These are phyloP conservation scores for Myotis findleyi DNA, from an alignment of 2,797 vertebrate genomes.

Conservation along the genomic window DNA sequence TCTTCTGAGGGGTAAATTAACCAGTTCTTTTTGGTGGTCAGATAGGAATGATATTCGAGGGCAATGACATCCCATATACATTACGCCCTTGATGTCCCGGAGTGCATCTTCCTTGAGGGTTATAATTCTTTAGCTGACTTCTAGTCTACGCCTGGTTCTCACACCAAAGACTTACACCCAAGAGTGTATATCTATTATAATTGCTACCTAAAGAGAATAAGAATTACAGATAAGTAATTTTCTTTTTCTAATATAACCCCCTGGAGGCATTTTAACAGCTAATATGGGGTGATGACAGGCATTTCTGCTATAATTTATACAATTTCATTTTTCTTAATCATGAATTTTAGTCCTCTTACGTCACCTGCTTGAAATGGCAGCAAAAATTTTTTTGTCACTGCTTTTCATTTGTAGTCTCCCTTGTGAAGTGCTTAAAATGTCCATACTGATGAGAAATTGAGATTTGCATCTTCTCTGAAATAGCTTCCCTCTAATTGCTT, in stretches of 20 bases:
- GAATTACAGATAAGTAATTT: constrained; percentile 89
- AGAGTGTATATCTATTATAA: constrained; percentile 87
- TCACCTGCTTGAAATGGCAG: constrained; percentile 83
- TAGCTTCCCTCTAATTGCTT: constrained; percentile 12
- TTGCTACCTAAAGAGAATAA: constrained; percentile 85
- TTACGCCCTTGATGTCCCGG: constrained; percentile 78
- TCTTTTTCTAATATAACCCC: constrained; percentile 89
- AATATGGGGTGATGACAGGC: constrained; percentile 87
- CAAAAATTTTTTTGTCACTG: not conserved
- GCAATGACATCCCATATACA: constrained; percentile 77
- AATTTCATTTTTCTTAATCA: constrained; percentile 90
- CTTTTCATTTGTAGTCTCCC: constrained; percentile 24
- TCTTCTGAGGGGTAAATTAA: constrained; percentile 69
- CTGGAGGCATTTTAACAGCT: constrained; percentile 87
- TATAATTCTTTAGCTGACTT: constrained; percentile 84
- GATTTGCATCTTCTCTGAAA: constrained; percentile 50
- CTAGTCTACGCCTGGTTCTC: constrained; percentile 82
- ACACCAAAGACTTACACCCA: constrained; percentile 85
- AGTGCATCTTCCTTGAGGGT: constrained; percentile 81
- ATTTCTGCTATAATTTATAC: constrained; percentile 90
- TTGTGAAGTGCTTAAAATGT: constrained; percentile 36
- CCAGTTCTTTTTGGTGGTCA: constrained; percentile 74
- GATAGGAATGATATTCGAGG: constrained; percentile 70
- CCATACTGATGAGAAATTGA: constrained; percentile 35
- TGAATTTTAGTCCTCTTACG: constrained; percentile 86